Conservation (phyloP, 2,888 invertebrate genomes). For the Cybosia mesomella region DNA sequence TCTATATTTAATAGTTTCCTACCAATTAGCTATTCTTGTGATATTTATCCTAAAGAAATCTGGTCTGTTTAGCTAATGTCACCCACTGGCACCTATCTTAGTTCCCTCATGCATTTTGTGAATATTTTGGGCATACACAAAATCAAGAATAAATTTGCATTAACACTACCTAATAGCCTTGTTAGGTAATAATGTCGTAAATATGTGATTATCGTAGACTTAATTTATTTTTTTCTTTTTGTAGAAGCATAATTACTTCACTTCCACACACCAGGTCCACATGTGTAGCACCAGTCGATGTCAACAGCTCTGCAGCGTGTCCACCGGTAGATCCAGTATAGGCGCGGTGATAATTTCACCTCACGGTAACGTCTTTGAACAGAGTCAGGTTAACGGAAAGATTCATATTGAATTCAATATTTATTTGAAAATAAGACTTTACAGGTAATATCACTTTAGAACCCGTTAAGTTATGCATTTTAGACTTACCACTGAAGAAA, state of each 20-base stretch:
- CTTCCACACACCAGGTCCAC: constrained; percentile 51
- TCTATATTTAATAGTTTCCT: neutral
- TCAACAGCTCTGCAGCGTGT: constrained; percentile 66
- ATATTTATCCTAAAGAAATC: constrained; percentile 13
- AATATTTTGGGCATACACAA: constrained; percentile 8
- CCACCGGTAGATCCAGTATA: constrained; percentile 68
- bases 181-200: constrained; percentile 16
- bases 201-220: constrained; percentile 19
- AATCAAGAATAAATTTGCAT: constrained; percentile 13
- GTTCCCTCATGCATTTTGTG: constrained; percentile 16
- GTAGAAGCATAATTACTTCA: constrained; percentile 52
- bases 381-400: constrained; percentile 79
- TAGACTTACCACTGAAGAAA: constrained; percentile 81
- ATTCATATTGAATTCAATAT: constrained; percentile 75
- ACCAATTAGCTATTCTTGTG: neutral
- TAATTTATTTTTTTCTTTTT: constrained; percentile 33
- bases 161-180: constrained; percentile 13
- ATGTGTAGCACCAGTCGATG: constrained; percentile 64
- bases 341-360: constrained; percentile 61
- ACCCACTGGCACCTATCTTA: constrained; percentile 6
- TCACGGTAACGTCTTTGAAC: constrained; percentile 71
- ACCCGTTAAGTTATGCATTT: constrained; percentile 82
- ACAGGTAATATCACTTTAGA: constrained; percentile 73
- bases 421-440: constrained; percentile 82
- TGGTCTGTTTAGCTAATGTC: constrained; percentile 41